Evolutionary conservation across 2,797 vertebrate species (phyloP), one percentile per base, ranked within the genome.

Genomic region (Amblyraja radiata): DNA sequence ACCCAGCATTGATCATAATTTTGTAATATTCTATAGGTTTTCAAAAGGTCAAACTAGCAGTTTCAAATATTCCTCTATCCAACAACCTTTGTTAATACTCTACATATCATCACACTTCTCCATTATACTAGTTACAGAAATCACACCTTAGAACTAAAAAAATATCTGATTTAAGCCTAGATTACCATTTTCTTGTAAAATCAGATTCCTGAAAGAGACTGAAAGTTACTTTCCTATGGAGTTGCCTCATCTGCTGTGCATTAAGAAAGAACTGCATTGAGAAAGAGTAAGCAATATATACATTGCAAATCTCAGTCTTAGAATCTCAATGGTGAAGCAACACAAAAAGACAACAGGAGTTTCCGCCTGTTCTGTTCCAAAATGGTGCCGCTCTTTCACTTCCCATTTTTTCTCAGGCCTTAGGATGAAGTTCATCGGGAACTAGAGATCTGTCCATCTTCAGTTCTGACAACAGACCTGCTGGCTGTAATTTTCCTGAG

Each of bases 191-290:
- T 32, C 28, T 86, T 13, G 23, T 25, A 84, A 28, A 84, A 84
- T 23, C 46, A 13, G 81, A 23, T 83, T 1, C 58, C 5, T 16
- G 28, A 84, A n/a, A 84, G 10, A 61, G 54, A 81, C 5, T 58
- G 81, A 25, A 32, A 1, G 7, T n/a, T 65, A 65, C n/a, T 63
- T 68, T 54, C 84, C 36, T 88, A 32, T 21, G 65, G 32, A 68
- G 61, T 18, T 36, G 28, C 14, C 13, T 86, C 14, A 11, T 18
- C 46, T 86, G 58, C 83, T 7, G 2, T 21, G 23, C 4, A 32
- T 16, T 36, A 88, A 65, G 61, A 36, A n/a, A 68, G 61, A 88
- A 63, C 84, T 88, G 84, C 63, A 88, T n/a, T 88, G 61, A 61
- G 76, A n/a, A 36, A 78, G n/a, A 84, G 25, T 61, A 25, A 86